Conservation (phyloP, 2,888 invertebrate genomes). For the Sphecodes monilicornis region DNA sequence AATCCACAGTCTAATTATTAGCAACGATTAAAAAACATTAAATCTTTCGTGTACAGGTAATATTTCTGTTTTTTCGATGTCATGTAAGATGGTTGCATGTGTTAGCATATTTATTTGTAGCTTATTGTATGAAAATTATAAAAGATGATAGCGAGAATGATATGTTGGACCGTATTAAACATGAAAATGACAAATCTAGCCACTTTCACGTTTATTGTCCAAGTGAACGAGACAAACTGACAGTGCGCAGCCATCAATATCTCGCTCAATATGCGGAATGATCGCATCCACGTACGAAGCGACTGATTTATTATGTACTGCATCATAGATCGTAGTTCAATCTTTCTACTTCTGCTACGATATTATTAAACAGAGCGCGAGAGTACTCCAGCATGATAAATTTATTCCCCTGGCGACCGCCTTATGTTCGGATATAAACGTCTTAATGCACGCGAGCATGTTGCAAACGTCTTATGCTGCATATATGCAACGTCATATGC, state of each 20-base stretch:
- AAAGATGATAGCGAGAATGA: background rate
- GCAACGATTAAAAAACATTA: too few relatives aligned
- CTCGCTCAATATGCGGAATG: slow-evolving; percentile 22
- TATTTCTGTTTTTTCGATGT: too few relatives aligned
- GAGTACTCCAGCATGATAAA: slow-evolving; percentile 14
- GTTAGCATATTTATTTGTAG: background rate
- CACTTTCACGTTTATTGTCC: slow-evolving; percentile 14
- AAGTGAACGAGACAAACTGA: background rate
- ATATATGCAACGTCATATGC: slow-evolving; percentile 6
- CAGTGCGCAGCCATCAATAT: slow-evolving; percentile 28
- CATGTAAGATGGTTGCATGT: background rate
- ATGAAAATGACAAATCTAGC: background rate
- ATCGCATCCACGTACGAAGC: slow-evolving; percentile 12
- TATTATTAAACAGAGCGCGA: slow-evolving; percentile 11
- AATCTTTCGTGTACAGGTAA: too few relatives aligned
- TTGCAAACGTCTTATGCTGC: background rate
- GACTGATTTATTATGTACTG: slow-evolving; percentile 27
- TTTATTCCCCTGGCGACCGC: slow-evolving; percentile 15
- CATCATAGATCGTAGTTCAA: slow-evolving; percentile 26
- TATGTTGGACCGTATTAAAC: background rate
- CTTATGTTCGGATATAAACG: slow-evolving; percentile 9
- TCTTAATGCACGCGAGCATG: slow-evolving; percentile 17
- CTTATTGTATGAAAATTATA: background rate
- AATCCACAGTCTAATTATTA: too few relatives aligned
- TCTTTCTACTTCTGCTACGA: slow-evolving; percentile 19